Conservation (phyloP, 1,140 invertebrate species). For the Heterodera carotae region DNA sequence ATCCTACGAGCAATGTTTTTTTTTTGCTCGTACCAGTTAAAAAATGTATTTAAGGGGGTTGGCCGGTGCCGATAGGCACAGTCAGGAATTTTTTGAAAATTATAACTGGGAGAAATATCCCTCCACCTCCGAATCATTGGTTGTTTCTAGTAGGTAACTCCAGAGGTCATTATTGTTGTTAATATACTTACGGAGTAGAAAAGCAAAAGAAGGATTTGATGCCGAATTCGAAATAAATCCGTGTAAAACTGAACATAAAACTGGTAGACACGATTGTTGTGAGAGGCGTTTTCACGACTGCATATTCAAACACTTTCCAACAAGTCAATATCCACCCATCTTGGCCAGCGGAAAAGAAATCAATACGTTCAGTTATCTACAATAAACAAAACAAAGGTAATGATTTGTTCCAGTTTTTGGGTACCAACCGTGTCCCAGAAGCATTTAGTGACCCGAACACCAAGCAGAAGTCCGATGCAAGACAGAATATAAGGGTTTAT, state of each 20-base stretch:
- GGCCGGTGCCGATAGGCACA: too few species aligned
- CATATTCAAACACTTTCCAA: slow-evolving; percentile 54
- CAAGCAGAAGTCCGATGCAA: slow-evolving; percentile 79
- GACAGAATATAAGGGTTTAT: slow-evolving; percentile 83
- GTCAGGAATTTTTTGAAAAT: too few species aligned
- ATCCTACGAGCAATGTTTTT: too few species aligned
- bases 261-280: slow-evolving; percentile 54
- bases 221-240: slow-evolving; percentile 75
- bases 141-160: too few species aligned
- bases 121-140: too few species aligned
- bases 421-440: slow-evolving; percentile 69
- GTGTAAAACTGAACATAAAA: slow-evolving; percentile 74
- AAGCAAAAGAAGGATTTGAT: slow-evolving; percentile 78
- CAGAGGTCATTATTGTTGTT: too few species aligned
- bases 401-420: background rate
- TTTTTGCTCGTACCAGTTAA: too few species aligned
- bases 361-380: slow-evolving; percentile 48
- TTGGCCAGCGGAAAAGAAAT: slow-evolving; percentile 24
- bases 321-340: slow-evolving; percentile 40
- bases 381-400: slow-evolving; percentile 20
- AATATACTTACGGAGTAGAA: slow-evolving; percentile 81
- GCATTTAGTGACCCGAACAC: slow-evolving; percentile 77
- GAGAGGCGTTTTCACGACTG: slow-evolving; percentile 65
- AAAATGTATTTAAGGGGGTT: too few species aligned
- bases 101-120: too few species aligned